Base-by-base conservation (phyloP, 1,140 invertebrate species). In the Bombus fervidus region DNA sequence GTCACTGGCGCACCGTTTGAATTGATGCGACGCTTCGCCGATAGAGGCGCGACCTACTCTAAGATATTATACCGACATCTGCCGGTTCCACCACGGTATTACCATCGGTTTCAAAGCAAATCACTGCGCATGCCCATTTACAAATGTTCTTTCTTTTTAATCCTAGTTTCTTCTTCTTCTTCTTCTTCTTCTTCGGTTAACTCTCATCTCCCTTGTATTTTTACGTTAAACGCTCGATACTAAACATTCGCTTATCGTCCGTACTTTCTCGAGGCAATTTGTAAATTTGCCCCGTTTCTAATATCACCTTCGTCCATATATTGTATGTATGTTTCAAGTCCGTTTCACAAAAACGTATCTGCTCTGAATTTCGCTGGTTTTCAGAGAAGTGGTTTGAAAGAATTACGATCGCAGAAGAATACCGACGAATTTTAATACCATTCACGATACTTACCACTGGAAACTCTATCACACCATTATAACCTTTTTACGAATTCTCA, bases 1-100 rank as follows among this genome's bases (percentile, higher is more conserved):
- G 53, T 64, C 76, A 82, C 82, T 81, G 84, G 83, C 87, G 73
- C 87, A 78, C 81, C 34, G 89, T 93, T 92, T 93, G 91, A 93
- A 93, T 91, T 89, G 81, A 86, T 68, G 47, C 9, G 62, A 39
- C 12, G 39, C 34, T 31, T 66, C 69, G 71, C 78, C 91, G 85
- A 28, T 43, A 91, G 91, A 87, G 91, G 91, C 88, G 90, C 85
- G 64, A 81, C 43, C 43, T 79, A 59, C 72, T 66, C 72, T 76
- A 47, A 34, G 0, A 0, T 43, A 62, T 25, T 3, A 0, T 66
- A 15, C 18, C 69, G 87, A 82, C 89, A 92, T 92, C 91, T 91
- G 8, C 39, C 15, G 83, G 3, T 15, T 4, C 0, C 6, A 18
- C 0, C 13, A 34, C 28, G 1, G 22, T n/a, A 13, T 73, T 64